A percentile compares a stretch with the other conserved stretches of the same genome.
Evolutionary conservation across 2,888 invertebrate genomes (phyloP).

Genomic region (Pyrochroa serraticornis): DNA sequence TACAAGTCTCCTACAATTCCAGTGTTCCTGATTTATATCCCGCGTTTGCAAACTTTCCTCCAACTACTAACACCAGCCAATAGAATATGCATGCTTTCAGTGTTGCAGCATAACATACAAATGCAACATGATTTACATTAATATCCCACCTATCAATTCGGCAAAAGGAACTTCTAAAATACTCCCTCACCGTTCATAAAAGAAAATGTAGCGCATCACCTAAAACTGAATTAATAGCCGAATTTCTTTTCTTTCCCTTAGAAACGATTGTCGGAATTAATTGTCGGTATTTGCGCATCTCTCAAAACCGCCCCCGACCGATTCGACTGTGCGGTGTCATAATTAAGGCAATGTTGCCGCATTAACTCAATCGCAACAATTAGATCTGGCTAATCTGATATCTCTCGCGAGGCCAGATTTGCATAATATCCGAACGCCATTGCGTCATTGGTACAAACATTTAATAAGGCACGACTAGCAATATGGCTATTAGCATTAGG

Average conservation of each 20-base stretch:
- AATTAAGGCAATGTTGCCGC: conserved; percentile 16
- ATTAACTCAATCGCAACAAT: conserved; percentile 26
- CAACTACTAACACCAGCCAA: conserved; percentile 31
- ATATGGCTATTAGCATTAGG: conserved; percentile 18
- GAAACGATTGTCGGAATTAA: not conserved
- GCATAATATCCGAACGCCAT: conserved; percentile 25
- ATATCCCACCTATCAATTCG: conserved; percentile 17
- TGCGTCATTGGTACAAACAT: conserved; percentile 24
- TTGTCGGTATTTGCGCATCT: conserved; percentile 3
- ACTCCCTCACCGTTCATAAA: not conserved
- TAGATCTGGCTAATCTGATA: conserved; percentile 28
- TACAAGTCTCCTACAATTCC: conserved; percentile 31
- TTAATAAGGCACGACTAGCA: conserved; percentile 20
- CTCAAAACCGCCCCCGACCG: conserved; percentile 8
- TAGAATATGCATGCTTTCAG: conserved; percentile 33
- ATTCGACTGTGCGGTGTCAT: conserved; percentile 2
- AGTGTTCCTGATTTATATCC: conserved; percentile 29
- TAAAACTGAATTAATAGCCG: conserved; percentile 4
- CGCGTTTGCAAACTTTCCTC: conserved; percentile 26
- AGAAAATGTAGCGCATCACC: not conserved
- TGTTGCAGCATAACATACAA: conserved; percentile 25
- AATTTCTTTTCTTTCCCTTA: not conserved
- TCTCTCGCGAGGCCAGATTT: conserved; percentile 24
- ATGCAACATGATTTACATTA: conserved; percentile 20
- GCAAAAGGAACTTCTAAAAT: not conserved